phyloP scores from a whole-genome alignment of 2,113 vertebrate genomes.

The Pholis gunnellus region DNA sequence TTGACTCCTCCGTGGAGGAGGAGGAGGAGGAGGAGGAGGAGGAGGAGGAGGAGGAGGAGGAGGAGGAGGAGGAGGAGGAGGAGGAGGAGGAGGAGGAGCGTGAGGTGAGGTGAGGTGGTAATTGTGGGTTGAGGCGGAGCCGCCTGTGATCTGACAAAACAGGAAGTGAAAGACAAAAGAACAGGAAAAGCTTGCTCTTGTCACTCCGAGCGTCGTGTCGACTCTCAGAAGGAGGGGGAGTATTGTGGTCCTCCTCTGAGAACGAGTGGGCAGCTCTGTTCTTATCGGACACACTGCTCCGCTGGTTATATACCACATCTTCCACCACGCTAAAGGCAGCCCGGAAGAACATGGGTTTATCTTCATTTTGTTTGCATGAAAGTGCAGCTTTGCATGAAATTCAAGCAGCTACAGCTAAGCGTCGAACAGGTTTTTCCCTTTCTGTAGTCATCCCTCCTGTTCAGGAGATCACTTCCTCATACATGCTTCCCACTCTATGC shows the following conservation, averaged over 20 bases:
- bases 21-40: neutral
- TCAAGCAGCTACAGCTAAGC: neutral
- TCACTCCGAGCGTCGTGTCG: conserved; percentile 2
- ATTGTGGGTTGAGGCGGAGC: conserved; percentile 57
- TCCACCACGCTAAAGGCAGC: neutral
- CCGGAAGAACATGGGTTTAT: neutral
- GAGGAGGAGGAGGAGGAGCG: conserved; percentile 4
- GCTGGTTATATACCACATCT: neutral
- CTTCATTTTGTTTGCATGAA: neutral
- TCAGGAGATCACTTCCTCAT: too few relatives aligned
- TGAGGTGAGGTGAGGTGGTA: conserved; percentile 38
- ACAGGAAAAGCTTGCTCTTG: conserved; percentile 9
- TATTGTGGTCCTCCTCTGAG: conserved; percentile 44
- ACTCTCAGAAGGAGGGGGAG: conserved; percentile 38
- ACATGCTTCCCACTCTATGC: too few relatives aligned
- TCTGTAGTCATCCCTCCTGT: too few relatives aligned
- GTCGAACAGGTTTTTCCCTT: neutral
- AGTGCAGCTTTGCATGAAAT: neutral
- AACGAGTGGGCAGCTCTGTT: conserved; percentile 13
- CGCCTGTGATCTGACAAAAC: conserved; percentile 42
- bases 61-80: conserved; percentile 27
- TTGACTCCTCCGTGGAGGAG: conserved; percentile 44
- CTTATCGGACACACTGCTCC: conserved; percentile 4
- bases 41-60: conserved; percentile 20
- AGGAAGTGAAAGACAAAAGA: neutral